Evolutionary conservation across 2,113 vertebrate species (phyloP), one percentile per base, ranked within the genome.

Genomic region (Eulemur rufifrons): DNA sequence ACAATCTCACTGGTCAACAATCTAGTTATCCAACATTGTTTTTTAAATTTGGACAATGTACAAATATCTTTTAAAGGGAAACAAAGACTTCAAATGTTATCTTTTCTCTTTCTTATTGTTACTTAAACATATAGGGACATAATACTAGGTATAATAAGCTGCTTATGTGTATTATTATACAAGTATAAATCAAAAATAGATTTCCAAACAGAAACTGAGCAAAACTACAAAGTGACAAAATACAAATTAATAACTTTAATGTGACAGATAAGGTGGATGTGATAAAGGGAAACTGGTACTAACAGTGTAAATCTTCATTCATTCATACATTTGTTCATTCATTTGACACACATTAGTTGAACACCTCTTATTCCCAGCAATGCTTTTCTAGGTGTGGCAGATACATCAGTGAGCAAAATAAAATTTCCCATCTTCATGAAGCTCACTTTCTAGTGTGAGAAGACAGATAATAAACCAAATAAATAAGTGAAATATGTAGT

Each of bases 131-230:
- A 7, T 32, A 90, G 56, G 13, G 12, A 59, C 37, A 54, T 73
- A 76, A 47, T 9, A 54, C 7, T 71, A 91, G 8, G 9, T 73
- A 91, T 27, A 45, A 68, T 83, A 73, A 84, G 14, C 2, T 91
- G 42, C 66, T 84, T 71, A 18, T 45, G 42, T 42, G 20, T 27
- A 73, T 71, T 89, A 90, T 32, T 89, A 20, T 45, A 63, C 27
- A 91, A 83, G 17, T 37, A 61, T 52, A 93, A 97, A 95, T 84
- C 11, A 86, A 95, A 95, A 86, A 47, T n/a, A 92, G 29, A 2
- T 47, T 96, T 82, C 71, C 37, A 73, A 94, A 93, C 66, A 25
- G 82, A 88, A 97, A 66, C 87, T 71, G 59, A 94, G 12, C 64
- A 91, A 77, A 94, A 54, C 23, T 63, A 69, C 34, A 87, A 78